Base-by-base conservation (phyloP, 2,888 invertebrate species). In the Clistopyga incitator region DNA sequence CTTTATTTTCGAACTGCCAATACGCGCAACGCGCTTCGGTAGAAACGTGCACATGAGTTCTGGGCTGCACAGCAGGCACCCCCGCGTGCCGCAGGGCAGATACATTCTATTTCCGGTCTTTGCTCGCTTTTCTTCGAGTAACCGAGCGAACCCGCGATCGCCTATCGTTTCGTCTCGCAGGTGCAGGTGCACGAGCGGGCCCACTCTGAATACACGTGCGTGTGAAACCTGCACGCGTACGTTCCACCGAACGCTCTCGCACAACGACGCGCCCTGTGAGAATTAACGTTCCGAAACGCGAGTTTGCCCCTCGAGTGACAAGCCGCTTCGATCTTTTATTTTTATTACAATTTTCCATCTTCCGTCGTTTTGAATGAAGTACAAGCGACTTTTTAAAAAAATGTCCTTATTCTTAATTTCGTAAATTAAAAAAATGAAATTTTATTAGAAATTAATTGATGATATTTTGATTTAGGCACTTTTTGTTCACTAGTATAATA, bases 161-260 rank as follows among this genome's bases (percentile, higher is more conserved):
- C 84, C 86, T 88, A 88, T 88, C 87, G 86, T 85, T 84, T 81
- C 79, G 81, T 75, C 82, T 84, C 78, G 84, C 89, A 88, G 87
- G 87, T 88, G 87, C 86, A 86, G 82, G 82, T 75, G 78, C 84
- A 84, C 84, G 83, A 85, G 82, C 81, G 70, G 81, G 81, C 38
- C 23, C n/a, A 45, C 65, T 50, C 23, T 59, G 64, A 67, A 68
- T 70, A 64, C 83, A 80, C 81, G 83, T 84, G 80, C 82, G 82
- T 78, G 74, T 56, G 80, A 78, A 68, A 79, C 71, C 65, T 75
- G 74, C 80, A 78, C 79, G 77, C 56, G 76, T 42, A 52, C 34
- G 18, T n/a, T 25, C 29, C 65, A 23, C 56, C 65, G 29, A n/a
- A 72, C 56, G 11, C 52, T 52, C 75, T 15, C 38, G 64, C 64